Conservation (phyloP, 2,888 invertebrate species). For the Gari tellinella region DNA sequence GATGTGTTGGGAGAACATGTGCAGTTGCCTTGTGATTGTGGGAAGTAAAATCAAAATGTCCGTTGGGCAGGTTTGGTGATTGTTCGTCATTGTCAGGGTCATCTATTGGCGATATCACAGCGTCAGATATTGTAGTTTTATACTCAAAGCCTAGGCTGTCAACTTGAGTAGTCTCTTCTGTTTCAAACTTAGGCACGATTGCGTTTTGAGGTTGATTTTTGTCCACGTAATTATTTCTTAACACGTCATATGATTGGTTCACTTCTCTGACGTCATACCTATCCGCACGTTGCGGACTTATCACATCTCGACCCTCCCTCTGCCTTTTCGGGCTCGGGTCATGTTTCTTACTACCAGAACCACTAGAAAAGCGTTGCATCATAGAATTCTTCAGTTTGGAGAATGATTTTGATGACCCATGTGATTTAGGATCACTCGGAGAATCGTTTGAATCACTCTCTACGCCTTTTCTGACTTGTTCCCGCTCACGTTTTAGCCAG, state of each 20-base stretch:
- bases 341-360: constrained; percentile 44
- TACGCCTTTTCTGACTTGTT: constrained; percentile 57
- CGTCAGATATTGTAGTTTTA: constrained; percentile 19
- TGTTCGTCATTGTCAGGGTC: constrained; percentile 40
- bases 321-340: constrained; percentile 28
- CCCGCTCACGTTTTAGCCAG: constrained; percentile 74
- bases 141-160: too few relatives aligned
- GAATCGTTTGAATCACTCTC: constrained; percentile 42
- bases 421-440: constrained; percentile 5
- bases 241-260: too few relatives aligned
- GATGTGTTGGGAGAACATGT: background rate
- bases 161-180: too few relatives aligned
- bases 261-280: too few relatives aligned
- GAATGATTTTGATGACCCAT: constrained; percentile 56
- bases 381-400: constrained; percentile 73
- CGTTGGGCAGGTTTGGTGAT: background rate
- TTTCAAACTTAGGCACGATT: too few relatives aligned
- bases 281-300: too few relatives aligned
- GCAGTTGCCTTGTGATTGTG: too few relatives aligned
- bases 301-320: constrained; percentile 13
- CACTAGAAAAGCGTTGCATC: constrained; percentile 70
- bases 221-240: too few relatives aligned
- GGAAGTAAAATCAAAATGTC: background rate
- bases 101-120: constrained; percentile 57
- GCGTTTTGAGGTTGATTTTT: too few relatives aligned